These are phyloP conservation scores for Pristionchus maxplancki DNA, from an alignment of 2,888 invertebrate genomes.

Conservation along the genomic window DNA sequence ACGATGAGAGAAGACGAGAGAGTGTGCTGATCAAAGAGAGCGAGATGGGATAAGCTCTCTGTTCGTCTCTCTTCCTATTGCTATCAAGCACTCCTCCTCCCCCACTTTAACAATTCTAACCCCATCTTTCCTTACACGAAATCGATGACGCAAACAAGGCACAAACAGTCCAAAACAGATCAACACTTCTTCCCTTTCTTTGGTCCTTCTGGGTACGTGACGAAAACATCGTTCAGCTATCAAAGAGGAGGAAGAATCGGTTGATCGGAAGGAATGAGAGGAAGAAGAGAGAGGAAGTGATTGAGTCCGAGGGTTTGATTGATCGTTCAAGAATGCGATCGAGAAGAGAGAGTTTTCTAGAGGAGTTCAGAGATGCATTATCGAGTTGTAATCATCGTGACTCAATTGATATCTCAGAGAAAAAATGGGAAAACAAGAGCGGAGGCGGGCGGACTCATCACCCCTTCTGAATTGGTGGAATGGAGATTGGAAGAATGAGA, in stretches of 20 bases:
- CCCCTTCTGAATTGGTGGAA: background rate
- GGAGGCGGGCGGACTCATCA: background rate
- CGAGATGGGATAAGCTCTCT: conserved; percentile 27
- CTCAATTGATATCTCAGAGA: background rate
- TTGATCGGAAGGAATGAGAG: background rate
- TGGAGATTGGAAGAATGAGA: background rate
- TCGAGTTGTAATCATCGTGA: background rate
- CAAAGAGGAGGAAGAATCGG: background rate
- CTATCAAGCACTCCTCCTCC: conserved; percentile 19
- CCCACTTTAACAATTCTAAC: conserved; percentile 46
- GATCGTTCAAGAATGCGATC: conserved; percentile 27
- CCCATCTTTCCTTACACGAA: conserved; percentile 1
- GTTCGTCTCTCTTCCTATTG: background rate
- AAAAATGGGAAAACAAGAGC: background rate
- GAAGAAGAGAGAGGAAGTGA: conserved; percentile 35
- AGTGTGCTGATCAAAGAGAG: conserved; percentile 14
- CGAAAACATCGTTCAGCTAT: conserved; percentile 22
- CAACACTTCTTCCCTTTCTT: conserved; percentile 2
- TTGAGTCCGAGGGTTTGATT: conserved; percentile 41
- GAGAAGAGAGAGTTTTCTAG: background rate
- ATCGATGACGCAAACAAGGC: conserved; percentile 16
- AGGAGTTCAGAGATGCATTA: conserved; percentile 23
- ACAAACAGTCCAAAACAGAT: conserved; percentile 1
- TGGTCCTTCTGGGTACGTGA: background rate
- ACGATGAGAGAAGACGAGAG: background rate